Conservation (phyloP, 2,797 vertebrate genomes). For the Rhinichthys osculus region DNA sequence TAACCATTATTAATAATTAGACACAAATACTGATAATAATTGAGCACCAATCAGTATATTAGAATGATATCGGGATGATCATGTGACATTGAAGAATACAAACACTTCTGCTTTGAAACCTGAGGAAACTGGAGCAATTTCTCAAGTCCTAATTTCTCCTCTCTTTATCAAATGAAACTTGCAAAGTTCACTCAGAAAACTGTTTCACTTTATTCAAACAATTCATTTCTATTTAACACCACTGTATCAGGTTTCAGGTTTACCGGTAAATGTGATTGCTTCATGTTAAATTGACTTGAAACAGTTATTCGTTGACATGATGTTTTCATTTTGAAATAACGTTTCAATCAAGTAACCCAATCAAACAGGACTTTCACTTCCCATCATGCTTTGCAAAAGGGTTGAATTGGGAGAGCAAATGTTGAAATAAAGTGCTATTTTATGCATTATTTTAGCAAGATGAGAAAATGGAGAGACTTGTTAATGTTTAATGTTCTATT, state of each 20-base stretch:
- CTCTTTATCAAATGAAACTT: neutral
- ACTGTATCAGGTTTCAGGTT: too few species aligned
- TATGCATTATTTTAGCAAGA: neutral
- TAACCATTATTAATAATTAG: neutral
- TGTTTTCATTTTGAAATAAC: too few species aligned
- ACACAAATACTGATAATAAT: neutral
- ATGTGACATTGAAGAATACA: neutral
- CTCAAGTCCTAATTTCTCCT: neutral
- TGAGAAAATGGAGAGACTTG: neutral
- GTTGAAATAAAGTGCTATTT: neutral
- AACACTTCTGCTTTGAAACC: neutral
- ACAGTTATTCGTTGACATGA: too few species aligned
- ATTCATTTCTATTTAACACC: too few species aligned
- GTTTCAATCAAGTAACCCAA: neutral
- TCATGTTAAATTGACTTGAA: too few species aligned
- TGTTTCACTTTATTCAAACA: too few species aligned
- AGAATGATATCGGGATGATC: neutral
- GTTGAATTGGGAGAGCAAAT: neutral
- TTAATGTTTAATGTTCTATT: neutral
- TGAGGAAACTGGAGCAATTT: neutral
- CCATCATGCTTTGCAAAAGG: neutral
- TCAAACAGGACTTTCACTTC: neutral
- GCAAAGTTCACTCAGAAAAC: neutral
- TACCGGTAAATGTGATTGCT: too few species aligned
- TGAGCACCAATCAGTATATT: neutral